These are phyloP conservation scores for Tachina fera DNA, from an alignment of 2,888 invertebrate species.

Conservation along the genomic window DNA sequence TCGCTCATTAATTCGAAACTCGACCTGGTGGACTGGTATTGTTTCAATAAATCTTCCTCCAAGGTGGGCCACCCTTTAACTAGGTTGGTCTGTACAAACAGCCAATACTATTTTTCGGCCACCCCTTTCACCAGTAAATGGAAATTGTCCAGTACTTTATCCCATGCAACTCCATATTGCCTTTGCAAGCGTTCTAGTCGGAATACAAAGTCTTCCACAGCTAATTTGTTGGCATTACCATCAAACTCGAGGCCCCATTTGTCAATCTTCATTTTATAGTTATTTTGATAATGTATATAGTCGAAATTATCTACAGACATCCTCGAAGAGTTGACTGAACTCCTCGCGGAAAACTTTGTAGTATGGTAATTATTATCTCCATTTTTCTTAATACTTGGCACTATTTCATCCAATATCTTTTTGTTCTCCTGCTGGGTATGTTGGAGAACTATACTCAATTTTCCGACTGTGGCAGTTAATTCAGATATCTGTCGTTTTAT, in stretches of 20 bases:
- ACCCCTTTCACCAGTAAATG: not conserved
- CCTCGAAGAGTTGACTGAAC: not conserved
- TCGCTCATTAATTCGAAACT: slow-evolving; percentile 12
- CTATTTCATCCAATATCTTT: not conserved
- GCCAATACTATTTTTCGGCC: slow-evolving; percentile 14
- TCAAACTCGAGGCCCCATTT: not conserved
- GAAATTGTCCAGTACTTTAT: not conserved
- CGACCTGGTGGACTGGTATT: not conserved
- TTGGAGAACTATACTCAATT: too few relatives aligned
- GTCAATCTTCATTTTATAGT: not conserved
- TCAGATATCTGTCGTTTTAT: too few relatives aligned
- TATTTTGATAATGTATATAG: too few relatives aligned
- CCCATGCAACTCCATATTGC: too few relatives aligned
- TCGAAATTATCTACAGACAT: too few relatives aligned
- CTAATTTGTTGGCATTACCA: too few relatives aligned
- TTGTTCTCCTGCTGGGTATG: not conserved
- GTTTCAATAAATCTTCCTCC: not conserved
- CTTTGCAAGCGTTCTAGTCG: too few relatives aligned
- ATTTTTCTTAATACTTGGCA: not conserved
- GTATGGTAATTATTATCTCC: not conserved
- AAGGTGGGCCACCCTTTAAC: not conserved
- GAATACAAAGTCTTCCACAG: too few relatives aligned
- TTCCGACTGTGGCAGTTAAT: too few relatives aligned
- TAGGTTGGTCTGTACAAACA: not conserved
- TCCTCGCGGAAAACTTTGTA: not conserved